Evolutionary conservation across 2,888 invertebrate species (phyloP).

Genomic region (Oscheius onirici): DNA sequence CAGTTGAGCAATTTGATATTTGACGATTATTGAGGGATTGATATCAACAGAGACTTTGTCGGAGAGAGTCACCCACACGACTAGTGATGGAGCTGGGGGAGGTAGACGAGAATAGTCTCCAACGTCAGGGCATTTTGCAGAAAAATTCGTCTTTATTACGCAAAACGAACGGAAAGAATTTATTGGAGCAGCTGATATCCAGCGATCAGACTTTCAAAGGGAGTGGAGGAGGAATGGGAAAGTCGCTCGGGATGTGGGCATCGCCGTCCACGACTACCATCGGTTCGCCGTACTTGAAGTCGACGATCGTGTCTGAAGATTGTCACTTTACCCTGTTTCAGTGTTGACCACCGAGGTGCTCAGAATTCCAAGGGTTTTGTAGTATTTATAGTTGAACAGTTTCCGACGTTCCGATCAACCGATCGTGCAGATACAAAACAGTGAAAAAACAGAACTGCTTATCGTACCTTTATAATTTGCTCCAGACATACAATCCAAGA

Average conservation of each 20-base stretch:
- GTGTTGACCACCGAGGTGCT: too few relatives aligned
- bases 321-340: too few relatives aligned
- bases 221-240: slow-evolving; percentile 12
- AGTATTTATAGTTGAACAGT: too few relatives aligned
- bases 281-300: too few relatives aligned
- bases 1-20: slow-evolving; percentile 8
- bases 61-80: background rate
- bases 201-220: background rate
- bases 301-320: too few relatives aligned
- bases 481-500: too few relatives aligned
- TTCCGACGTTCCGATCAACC: too few relatives aligned
- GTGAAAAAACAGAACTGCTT: too few relatives aligned
- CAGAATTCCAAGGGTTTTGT: too few relatives aligned
- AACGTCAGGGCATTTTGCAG: background rate
- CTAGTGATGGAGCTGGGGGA: slow-evolving; percentile 3
- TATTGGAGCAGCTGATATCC: background rate
- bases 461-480: too few relatives aligned
- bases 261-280: slow-evolving; percentile 3
- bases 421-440: too few relatives aligned
- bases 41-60: slow-evolving; percentile 10
- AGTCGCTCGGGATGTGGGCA: background rate
- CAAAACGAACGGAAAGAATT: background rate
- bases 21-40: slow-evolving; percentile 17
- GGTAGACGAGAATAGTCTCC: background rate
- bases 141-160: background rate